phyloP scores from a whole-genome alignment of 2,888 invertebrate species.

The Caenorhabditis afra region DNA sequence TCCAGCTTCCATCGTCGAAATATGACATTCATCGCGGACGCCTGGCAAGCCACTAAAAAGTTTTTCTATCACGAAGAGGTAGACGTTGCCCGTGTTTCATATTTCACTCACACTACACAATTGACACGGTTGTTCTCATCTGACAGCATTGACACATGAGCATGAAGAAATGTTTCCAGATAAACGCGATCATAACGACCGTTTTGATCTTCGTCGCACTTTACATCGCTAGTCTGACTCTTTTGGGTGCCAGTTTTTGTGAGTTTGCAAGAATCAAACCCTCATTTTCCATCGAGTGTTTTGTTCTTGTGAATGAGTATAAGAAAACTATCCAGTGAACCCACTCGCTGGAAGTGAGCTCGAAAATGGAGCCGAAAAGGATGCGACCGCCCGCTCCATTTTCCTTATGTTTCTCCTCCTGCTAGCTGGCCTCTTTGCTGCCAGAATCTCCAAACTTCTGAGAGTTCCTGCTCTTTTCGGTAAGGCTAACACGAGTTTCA shows the following conservation, averaged over 20 bases:
- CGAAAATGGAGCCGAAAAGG: conserved; percentile 1
- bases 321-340: conserved; percentile 32
- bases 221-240: conserved; percentile 53
- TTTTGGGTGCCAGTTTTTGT: conserved; percentile 59
- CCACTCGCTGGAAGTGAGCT: conserved; percentile 40
- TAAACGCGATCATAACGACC: conserved; percentile 43
- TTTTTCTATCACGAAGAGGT: no score
- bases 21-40: no score
- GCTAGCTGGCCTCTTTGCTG: conserved; percentile 40
- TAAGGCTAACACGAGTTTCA: background rate
- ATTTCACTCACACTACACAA: no score
- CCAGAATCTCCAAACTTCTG: conserved; percentile 39
- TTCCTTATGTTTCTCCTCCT: conserved; percentile 57
- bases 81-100: no score
- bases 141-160: no score
- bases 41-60: no score
- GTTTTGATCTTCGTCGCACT: conserved; percentile 45
- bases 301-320: no score
- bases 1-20: no score
- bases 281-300: no score
- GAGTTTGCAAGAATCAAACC: conserved; percentile 14
- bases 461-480: conserved; percentile 54
- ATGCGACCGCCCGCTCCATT: conserved; percentile 51
- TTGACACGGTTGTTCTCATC: no score
- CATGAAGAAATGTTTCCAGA: conserved; percentile 25